These are phyloP conservation scores for Cydia pomonella DNA, from an alignment of 1,140 invertebrate genomes.

Conservation along the genomic window DNA sequence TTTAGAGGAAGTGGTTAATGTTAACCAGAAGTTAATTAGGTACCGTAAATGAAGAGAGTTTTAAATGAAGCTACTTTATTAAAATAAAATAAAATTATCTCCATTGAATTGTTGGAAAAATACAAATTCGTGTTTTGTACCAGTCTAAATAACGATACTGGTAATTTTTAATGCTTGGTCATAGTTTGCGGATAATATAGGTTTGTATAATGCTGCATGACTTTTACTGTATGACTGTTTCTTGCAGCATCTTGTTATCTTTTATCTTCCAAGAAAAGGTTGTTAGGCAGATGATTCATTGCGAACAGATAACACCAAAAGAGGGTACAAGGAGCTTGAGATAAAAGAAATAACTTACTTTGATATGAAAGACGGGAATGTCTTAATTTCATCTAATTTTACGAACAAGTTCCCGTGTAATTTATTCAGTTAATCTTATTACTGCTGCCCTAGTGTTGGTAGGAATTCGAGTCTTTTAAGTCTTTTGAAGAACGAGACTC, in stretches of 20 bases:
- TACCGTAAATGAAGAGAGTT: too few relatives aligned
- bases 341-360: constrained; percentile 27
- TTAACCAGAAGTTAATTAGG: not conserved
- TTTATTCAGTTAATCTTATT: constrained; percentile 34
- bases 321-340: constrained; percentile 9
- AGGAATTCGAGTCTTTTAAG: too few relatives aligned
- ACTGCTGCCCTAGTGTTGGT: not conserved
- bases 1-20: not conserved
- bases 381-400: constrained; percentile 26
- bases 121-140: too few relatives aligned
- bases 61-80: too few relatives aligned
- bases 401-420: not conserved
- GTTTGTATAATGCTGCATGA: too few relatives aligned
- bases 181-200: too few relatives aligned
- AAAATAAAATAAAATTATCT: too few relatives aligned
- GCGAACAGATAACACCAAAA: constrained; percentile 19
- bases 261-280: not conserved
- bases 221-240: too few relatives aligned
- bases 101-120: too few relatives aligned
- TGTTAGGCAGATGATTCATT: constrained; percentile 33
- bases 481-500: too few relatives aligned
- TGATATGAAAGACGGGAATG: not conserved
- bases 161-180: too few relatives aligned
- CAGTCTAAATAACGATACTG: too few relatives aligned
- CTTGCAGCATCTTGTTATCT: not conserved